Evolutionary conservation across 2,888 invertebrate species (phyloP).

Genomic region (Agrochola litura): DNA sequence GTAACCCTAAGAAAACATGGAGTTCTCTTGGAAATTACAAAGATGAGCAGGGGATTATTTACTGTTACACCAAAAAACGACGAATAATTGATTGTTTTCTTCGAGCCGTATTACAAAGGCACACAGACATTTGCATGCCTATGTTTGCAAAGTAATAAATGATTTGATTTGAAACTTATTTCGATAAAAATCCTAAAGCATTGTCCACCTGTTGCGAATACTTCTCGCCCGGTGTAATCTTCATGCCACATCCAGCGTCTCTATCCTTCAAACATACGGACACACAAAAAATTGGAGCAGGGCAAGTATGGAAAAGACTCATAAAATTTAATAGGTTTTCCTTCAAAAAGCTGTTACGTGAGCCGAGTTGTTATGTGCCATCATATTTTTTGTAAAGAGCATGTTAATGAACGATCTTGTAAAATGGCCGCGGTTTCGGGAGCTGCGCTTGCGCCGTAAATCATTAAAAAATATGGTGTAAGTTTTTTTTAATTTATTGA

Average conservation of each 20-base stretch:
- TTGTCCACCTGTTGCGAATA: not conserved
- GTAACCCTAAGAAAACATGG: not conserved
- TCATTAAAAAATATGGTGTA: conserved; percentile 63
- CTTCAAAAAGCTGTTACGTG: conserved; percentile 88
- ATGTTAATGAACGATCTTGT: conserved; percentile 78
- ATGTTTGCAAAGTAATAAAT: too few relatives aligned
- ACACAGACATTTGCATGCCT: too few relatives aligned
- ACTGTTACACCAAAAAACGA: too few relatives aligned
- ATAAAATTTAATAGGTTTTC: conserved; percentile 90
- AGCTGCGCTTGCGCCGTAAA: conserved; percentile 59
- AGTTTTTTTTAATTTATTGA: conserved; percentile 25
- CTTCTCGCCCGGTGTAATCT: not conserved
- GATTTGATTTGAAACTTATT: too few relatives aligned
- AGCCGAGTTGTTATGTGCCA: conserved; percentile 80
- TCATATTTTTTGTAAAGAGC: conserved; percentile 75
- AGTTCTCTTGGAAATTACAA: not conserved
- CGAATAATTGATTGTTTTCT: not conserved
- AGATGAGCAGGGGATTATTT: too few relatives aligned
- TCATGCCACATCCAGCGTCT: conserved; percentile 72
- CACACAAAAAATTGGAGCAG: conserved; percentile 88
- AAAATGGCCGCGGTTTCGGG: conserved; percentile 72
- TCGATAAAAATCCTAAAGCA: too few relatives aligned
- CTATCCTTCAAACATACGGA: conserved; percentile 62
- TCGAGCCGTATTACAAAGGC: not conserved
- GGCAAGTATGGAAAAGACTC: conserved; percentile 88